phyloP scores from a whole-genome alignment of 2,113 vertebrate genomes.

The Scatophagus argus region DNA sequence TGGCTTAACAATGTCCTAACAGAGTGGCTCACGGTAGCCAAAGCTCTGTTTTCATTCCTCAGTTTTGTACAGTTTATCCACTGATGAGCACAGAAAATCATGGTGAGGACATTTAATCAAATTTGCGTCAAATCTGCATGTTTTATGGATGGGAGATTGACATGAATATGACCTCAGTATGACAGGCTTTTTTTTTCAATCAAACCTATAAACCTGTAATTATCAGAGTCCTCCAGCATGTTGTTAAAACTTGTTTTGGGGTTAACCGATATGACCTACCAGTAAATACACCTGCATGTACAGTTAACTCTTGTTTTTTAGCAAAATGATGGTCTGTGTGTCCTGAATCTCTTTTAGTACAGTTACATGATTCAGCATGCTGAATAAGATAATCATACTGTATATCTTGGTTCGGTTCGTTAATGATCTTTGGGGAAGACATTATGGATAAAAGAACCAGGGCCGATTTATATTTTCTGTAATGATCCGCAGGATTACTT shows the following conservation, averaged over 20 bases:
- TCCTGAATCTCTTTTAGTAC: not conserved
- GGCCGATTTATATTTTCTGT: not conserved
- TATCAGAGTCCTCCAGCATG: not conserved
- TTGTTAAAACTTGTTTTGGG: not conserved
- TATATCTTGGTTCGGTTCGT: not conserved
- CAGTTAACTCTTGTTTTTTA: not conserved
- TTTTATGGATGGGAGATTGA: not conserved
- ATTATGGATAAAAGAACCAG: not conserved
- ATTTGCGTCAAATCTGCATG: not conserved
- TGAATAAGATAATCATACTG: not conserved
- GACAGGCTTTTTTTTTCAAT: slow-evolving; percentile 1
- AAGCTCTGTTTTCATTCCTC: not conserved
- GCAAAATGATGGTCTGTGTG: not conserved
- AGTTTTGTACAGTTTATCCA: slow-evolving; percentile 15
- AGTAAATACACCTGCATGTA: not conserved
- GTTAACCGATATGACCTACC: not conserved
- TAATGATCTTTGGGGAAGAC: not conserved
- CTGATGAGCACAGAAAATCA: not conserved
- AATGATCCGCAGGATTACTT: not conserved
- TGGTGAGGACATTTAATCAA: not conserved
- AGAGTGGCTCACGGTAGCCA: not conserved
- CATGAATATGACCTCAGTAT: not conserved
- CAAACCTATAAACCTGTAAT: not conserved
- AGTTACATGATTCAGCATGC: not conserved
- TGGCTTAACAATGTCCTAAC: slow-evolving; percentile 10